phyloP scores from a whole-genome alignment of 2,797 vertebrate genomes.

The Ctenopoma kingsleyae region DNA sequence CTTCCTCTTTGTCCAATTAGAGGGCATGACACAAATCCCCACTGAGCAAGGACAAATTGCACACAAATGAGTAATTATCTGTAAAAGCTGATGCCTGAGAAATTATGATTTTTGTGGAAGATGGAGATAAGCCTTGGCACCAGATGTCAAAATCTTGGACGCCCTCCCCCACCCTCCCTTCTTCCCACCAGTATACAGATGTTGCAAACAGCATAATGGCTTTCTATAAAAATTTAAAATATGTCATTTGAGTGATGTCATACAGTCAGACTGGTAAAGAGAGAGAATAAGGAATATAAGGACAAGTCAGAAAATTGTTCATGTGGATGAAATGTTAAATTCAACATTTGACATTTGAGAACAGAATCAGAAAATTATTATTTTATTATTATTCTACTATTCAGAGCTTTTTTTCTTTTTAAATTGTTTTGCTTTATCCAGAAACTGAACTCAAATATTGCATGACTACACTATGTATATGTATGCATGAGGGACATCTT shows the following conservation, averaged over 20 bases:
- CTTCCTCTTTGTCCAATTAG: slow-evolving; percentile 72
- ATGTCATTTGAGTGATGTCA: not conserved
- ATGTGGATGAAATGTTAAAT: not conserved
- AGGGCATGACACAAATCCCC: slow-evolving; percentile 61
- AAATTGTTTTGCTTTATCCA: too few species aligned
- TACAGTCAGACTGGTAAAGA: not conserved
- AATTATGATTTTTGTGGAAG: slow-evolving; percentile 39
- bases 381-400: too few species aligned
- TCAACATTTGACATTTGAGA: not conserved
- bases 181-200: not conserved
- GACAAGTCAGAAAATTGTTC: not conserved
- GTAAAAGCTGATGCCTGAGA: slow-evolving; percentile 32
- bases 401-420: too few species aligned
- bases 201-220: not conserved
- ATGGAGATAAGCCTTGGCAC: slow-evolving; percentile 13
- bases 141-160: slow-evolving; percentile 9
- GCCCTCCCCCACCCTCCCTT: not conserved
- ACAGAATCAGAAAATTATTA: too few species aligned
- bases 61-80: slow-evolving; percentile 59
- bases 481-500: not conserved
- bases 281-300: not conserved
- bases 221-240: not conserved
- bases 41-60: slow-evolving; percentile 60
- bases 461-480: not conserved
- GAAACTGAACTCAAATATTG: too few species aligned